Base-by-base conservation (phyloP, 2,888 invertebrate species). In the Polydrusus cervinus region DNA sequence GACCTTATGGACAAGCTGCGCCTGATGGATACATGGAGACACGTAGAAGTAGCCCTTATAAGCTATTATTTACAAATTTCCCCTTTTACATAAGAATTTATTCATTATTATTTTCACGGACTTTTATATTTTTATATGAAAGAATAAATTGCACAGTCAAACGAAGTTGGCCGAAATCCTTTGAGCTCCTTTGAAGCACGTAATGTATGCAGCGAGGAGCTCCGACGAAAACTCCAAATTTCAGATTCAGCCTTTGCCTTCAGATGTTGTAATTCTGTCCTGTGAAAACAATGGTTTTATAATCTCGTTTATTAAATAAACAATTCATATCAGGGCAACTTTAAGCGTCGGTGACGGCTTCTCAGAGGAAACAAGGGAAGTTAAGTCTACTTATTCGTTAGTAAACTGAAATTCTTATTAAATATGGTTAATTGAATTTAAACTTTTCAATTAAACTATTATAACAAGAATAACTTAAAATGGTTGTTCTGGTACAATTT, bases 181-280 rank as follows among this genome's bases (percentile, higher is more conserved):
- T 67, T 67, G 67, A 67, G 43, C 51, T 67, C 43, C 67, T 53
- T 14, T 43, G 38, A 53, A 67, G 67, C 55, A 51, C 53, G 40
- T 67, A 67, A 67, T 67, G 51, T 53, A 67, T 67, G 67, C 67
- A 43, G 67, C 38, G 67, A 55, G 20, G 51, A 67, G 67, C 20
- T n/a, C 67, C 18, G 30, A 38, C 55, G 49, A 20, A 66, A 53
- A 67, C 20, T 40, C 55, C 40, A 34, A 67, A 67, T 40, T 67
- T 67, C 8, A 53, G 40, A 67, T 67, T 47, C 20, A 16, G 67
- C 38, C 38, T 67, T 53, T 53, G 67, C 67, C 53, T 53, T 40
- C 20, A 67, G 66, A 66, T 53, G 45, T 14, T 30, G 51, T 51
- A 53, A 40, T 51, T 67, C 55, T 67, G 53, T 67, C 43, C 10